A percentile compares a stretch with the other conserved stretches of the same genome.
phyloP scores from a whole-genome alignment of 1,140 invertebrate genomes.

The Centruroides sculpturatus region DNA sequence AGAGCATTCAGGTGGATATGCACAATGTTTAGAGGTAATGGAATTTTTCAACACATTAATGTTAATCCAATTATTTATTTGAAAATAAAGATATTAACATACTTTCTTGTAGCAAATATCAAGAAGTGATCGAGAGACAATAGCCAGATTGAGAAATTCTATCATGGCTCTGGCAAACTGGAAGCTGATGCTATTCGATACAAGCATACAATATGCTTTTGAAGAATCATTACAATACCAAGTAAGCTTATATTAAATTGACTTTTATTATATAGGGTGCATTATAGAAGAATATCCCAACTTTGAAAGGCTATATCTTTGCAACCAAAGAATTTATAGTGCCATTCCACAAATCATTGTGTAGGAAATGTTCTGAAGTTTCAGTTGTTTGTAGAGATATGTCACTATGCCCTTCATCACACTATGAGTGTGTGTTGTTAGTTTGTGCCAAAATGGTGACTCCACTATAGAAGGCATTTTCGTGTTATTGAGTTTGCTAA shows the following conservation, averaged over 20 bases:
- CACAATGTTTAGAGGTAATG: constrained; percentile 50
- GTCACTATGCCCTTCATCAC: no score
- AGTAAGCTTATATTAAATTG: constrained; percentile 28
- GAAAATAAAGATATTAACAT: background rate
- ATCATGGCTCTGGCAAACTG: constrained; percentile 67
- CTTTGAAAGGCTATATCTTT: no score
- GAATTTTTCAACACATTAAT: no score
- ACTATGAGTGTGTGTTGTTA: no score
- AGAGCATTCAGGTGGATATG: constrained; percentile 54
- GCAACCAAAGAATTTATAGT: no score
- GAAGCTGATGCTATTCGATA: constrained; percentile 81
- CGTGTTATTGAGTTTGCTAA: background rate
- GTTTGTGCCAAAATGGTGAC: no score
- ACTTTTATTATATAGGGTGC: no score
- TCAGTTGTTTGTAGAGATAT: constrained; percentile 1
- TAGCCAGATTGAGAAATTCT: constrained; percentile 76
- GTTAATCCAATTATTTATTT: no score
- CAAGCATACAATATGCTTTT: constrained; percentile 77
- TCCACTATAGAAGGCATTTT: background rate
- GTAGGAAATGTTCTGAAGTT: no score
- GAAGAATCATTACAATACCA: constrained; percentile 74
- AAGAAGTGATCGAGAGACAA: constrained; percentile 55
- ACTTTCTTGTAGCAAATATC: constrained; percentile 44
- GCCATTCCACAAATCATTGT: no score
- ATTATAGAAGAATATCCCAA: no score